Base-by-base conservation (phyloP, 2,113 vertebrate species). In the Oenanthe oenanthe region DNA sequence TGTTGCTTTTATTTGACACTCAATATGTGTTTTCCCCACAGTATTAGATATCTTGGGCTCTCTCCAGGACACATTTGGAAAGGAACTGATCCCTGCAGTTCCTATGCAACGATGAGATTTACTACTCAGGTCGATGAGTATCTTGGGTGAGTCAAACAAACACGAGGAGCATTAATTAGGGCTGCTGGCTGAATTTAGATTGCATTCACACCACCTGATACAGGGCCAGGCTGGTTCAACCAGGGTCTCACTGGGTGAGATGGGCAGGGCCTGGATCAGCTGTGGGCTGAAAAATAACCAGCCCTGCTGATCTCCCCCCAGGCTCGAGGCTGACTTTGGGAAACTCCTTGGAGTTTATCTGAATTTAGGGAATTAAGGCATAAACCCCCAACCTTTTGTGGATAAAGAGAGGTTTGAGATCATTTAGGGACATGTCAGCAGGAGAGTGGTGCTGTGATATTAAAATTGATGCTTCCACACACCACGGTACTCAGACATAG, bases 21-120 rank as follows among this genome's bases (percentile, higher is more conserved):
- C 95, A 94, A 84, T 95, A 92, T 94, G 93, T 96, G 95, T 94
- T 97, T 96, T 94, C 85, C 95, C 95, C 85, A 86, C 90, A 92
- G 92, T 72, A 79, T 87, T 93, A 75, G 91, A 73, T 95, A 65
- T 91, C 88, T 89, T 95, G 95, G 92, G 83, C 86, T 94, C 86
- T 43, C 20, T 94, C 96, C 96, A 96, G 88, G 88, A 95, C 72
- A 74, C 80, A 87, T 96, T 96, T 93, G 94, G 96, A 91, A 93
- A 82, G 31, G 34, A 93, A 85, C 83, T 85, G 88, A 96, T 92
- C 77, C 71, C 67, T 81, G 63, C 40, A 95, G 95, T 89, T 96
- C 91, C 96, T 89, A 82, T 70, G 94, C 77, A 85, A 87, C 51
- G 8, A 76, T 84, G 84, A 91, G 92, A 92, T 96, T 94, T 92